Conservation (phyloP, 2,888 invertebrate species). For the Tenthredo scrophulariae region DNA sequence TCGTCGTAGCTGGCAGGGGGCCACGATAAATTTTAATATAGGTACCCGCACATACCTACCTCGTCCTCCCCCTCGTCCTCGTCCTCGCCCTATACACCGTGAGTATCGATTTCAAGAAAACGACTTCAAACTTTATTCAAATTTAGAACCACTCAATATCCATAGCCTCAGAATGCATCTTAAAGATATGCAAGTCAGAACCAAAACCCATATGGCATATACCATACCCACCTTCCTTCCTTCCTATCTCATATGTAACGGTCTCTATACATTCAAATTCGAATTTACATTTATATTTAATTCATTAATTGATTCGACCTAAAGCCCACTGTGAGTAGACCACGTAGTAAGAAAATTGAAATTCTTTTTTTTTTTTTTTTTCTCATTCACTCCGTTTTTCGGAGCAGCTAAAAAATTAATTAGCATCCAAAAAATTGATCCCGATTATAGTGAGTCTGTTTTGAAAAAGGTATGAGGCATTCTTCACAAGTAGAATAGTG, state of each 20-base stretch:
- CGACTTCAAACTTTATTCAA: slow-evolving; percentile 37
- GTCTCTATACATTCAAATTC: neutral
- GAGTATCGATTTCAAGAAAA: slow-evolving; percentile 26
- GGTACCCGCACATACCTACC: neutral
- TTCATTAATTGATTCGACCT: neutral
- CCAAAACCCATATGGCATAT: neutral
- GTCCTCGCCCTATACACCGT: neutral
- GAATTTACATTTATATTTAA: slow-evolving; percentile 49
- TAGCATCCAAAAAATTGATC: no score
- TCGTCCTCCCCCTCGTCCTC: neutral
- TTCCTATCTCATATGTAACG: neutral
- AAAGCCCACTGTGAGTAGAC: neutral
- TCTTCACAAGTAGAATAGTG: no score
- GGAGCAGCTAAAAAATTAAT: neutral
- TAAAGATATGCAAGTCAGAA: slow-evolving; percentile 40
- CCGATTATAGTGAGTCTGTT: no score
- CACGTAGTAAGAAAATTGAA: neutral
- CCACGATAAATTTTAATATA: neutral
- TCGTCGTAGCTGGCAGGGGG: neutral
- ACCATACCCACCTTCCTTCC: neutral
- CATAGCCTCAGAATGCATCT: slow-evolving; percentile 4
- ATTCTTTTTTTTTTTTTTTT: neutral
- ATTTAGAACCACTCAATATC: slow-evolving; percentile 25
- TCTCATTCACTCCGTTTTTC: neutral
- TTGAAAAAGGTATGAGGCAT: no score